Evolutionary conservation across 2,888 invertebrate genomes (phyloP).

Genomic region (Lasioglossum pauxillum): DNA sequence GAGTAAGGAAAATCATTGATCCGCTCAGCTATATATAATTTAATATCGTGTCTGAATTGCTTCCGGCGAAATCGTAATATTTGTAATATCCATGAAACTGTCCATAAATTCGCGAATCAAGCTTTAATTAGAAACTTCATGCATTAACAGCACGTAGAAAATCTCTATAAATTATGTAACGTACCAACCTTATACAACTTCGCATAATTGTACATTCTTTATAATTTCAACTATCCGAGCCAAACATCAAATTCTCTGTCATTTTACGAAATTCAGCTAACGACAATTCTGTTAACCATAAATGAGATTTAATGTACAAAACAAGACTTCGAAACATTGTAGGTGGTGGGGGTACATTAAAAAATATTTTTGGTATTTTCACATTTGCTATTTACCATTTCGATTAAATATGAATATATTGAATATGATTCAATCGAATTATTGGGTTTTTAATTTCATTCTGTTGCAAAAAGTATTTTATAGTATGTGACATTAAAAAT

Average conservation of each 20-base stretch:
- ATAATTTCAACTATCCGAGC: background rate
- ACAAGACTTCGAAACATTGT: background rate
- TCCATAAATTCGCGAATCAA: background rate
- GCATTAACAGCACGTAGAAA: background rate
- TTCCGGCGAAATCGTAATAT: constrained; percentile 8
- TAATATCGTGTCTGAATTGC: background rate
- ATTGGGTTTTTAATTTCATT: no score
- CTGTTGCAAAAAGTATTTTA: no score
- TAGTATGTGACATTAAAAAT: no score
- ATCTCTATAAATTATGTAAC: background rate
- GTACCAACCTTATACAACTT: background rate
- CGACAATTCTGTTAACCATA: background rate
- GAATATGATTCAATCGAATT: no score
- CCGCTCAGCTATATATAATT: background rate
- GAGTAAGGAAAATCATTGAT: background rate
- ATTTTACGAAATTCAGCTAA: background rate
- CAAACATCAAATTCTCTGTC: background rate
- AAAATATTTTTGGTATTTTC: background rate
- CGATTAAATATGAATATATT: no score
- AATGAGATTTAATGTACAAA: background rate
- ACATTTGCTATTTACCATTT: background rate
- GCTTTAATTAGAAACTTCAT: background rate
- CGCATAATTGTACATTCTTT: background rate
- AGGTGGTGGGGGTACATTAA: background rate
- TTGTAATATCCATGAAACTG: background rate